Evolutionary conservation across 2,888 invertebrate species (phyloP).

Genomic region (Synanthedon tipuliformis): DNA sequence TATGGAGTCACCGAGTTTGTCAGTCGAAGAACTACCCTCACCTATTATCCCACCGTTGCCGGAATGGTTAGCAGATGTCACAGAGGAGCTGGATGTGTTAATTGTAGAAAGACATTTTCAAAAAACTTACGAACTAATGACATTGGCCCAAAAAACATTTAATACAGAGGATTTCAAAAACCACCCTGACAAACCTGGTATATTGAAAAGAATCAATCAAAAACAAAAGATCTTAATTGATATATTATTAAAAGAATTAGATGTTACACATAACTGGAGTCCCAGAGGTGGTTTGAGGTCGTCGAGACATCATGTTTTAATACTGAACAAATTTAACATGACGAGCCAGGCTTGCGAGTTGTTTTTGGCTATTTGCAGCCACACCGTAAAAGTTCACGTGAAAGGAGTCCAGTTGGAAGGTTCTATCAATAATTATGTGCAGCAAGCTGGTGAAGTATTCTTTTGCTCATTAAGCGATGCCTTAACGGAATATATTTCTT

Average conservation of each 20-base stretch:
- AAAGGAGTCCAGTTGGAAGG: conserved; percentile 85
- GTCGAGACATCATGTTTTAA: conserved; percentile 83
- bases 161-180: conserved; percentile 46
- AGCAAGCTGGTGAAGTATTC: conserved; percentile 84
- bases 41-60: conserved; percentile 66
- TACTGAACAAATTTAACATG: conserved; percentile 81
- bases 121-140: conserved; percentile 86
- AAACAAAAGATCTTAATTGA: conserved; percentile 84
- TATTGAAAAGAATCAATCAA: conserved; percentile 72
- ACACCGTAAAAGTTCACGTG: conserved; percentile 82
- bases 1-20: conserved; percentile 59
- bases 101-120: conserved; percentile 97
- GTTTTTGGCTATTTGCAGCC: conserved; percentile 84
- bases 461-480: conserved; percentile 85
- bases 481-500: conserved; percentile 69
- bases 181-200: conserved; percentile 49
- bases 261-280: conserved; percentile 90
- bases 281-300: conserved; percentile 90
- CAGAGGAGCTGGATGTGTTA: conserved; percentile 94
- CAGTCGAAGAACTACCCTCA: conserved; percentile 54
- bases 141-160: conserved; percentile 57
- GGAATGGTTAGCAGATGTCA: conserved; percentile 91
- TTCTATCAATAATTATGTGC: conserved; percentile 82
- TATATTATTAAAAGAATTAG: conserved; percentile 88
- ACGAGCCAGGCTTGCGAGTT: conserved; percentile 82